Base-by-base conservation (phyloP, 2,113 vertebrate species). In the Clarias batrachus region DNA sequence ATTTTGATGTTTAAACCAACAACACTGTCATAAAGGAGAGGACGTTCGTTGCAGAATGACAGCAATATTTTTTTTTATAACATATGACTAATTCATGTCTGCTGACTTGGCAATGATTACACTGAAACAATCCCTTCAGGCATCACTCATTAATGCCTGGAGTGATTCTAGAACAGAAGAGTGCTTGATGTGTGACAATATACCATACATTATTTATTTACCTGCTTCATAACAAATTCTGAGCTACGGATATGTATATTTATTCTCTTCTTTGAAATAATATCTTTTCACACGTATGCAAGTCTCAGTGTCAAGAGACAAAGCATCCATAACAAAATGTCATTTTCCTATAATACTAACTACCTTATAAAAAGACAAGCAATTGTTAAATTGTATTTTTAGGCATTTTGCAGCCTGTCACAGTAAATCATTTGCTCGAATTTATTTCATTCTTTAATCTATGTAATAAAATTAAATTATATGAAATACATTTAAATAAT, bases 21-120 rank as follows among this genome's bases (percentile, higher is more conserved):
- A n/a, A 74, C 30, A n/a, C 30, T 60, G 17, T 6, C 23, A 33
- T 71, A 41, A 73, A 73, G 41, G 27, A 71, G 0, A 37, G 68
- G 27, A 73, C 14, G 21, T 71, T 5, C 33, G 12, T 41, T 2
- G 30, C 68, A 74, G 33, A 85, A 81, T 82, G n/a, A 78, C 54
- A 66, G 5, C 30, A 25, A 68, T 70, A 14, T 25, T 71, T 33
- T 33, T n/a, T 77, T 86, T 80, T 76, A 80, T 27, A 37, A 41
- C 14, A 70, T n/a, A 52, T 52, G 59, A 52, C 71, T 17, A 41
- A 62, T 60, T n/a, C 83, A 60, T 41, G 37, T 85, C 37, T 14
- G 57, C 17, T 85, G 59, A 63, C 59, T 65, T 63, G 83, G 2
- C 21, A 65, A 25, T 76, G 83, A 84, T 62, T 52, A 77, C 60